Evolutionary conservation across 2,113 vertebrate species (phyloP), one percentile per base, ranked within the genome.

Genomic region (Notothenia rossii): DNA sequence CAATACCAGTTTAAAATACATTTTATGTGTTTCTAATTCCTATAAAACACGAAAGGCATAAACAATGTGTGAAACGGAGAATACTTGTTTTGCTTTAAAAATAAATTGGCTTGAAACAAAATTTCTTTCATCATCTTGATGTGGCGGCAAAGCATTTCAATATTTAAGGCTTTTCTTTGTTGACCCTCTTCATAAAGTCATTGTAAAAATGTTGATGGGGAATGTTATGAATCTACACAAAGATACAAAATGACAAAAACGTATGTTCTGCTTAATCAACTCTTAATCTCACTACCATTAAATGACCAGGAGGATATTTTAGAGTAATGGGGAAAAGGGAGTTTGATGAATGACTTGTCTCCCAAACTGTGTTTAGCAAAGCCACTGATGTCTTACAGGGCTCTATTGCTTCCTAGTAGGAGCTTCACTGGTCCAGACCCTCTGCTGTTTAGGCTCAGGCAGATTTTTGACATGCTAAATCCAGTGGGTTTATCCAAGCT

Each of bases 401-500:
- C 66, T 86, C 68, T 72, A 74, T 36, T 65, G 78, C 59, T 14
- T 17, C 69, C 62, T 15, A 40, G 59, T 25, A 2, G 50, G 46
- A 74, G 75, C 72, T 62, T 69, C 84, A 75, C 73, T 53, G 66
- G 48, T 50, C 63, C 22, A 72, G 76, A 81, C 70, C 67, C 58
- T 64, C 72, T 48, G 18, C 55, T 72, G 54, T 63, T 81, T 59
- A 48, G 40, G 48, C 49, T 77, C 53, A 1, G 46, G 66, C 60
- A 58, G 45, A 85, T 79, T 66, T 89, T 88, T 87, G 88, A 85
- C 82, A 73, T 59, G 54, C 22, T 75, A 67, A 88, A 22, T 80
- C 83, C 55, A 72, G 56, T 10, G 7, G 77, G 81, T 82, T 90
- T 69, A 43, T 17, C 18, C 67, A 33, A 80, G 59, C 69, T 68